Conservation (phyloP, 2,113 vertebrate genomes). For the Marmota flaviventris region DNA sequence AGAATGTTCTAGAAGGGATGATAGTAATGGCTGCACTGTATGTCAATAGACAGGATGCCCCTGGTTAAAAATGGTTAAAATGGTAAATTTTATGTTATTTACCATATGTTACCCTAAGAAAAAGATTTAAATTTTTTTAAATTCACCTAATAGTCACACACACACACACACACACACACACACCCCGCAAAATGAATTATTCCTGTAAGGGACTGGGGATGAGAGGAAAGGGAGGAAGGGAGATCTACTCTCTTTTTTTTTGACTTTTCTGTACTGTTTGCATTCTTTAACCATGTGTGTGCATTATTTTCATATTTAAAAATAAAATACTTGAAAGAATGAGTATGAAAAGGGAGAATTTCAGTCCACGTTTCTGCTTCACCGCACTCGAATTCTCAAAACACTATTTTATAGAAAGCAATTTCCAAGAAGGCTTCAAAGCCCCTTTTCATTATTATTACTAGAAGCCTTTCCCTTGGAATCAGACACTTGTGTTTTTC, state of each 20-base stretch:
- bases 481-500: constrained; percentile 77
- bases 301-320: constrained; percentile 75
- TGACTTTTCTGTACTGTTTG: constrained; percentile 47
- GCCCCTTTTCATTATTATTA: constrained; percentile 79
- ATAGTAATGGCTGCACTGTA: too few species aligned
- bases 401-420: constrained; percentile 71
- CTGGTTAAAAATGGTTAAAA: not conserved
- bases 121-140: not conserved
- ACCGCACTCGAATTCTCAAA: constrained; percentile 73
- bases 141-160: not conserved
- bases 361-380: constrained; percentile 73
- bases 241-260: constrained; percentile 40
- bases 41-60: not conserved
- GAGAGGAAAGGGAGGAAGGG: not conserved
- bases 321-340: constrained; percentile 67
- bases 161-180: not conserved
- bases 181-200: not conserved
- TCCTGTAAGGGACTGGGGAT: not conserved
- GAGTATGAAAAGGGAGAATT: constrained; percentile 52
- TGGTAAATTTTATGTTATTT: not conserved
- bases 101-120: not conserved
- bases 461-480: constrained; percentile 79
- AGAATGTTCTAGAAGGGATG: too few species aligned
- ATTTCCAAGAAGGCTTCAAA: constrained; percentile 84
- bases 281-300: constrained; percentile 41